Evolutionary conservation across 2,888 invertebrate genomes (phyloP), one percentile per base, ranked within the genome.

Genomic region (Chymomyza fuscimana): DNA sequence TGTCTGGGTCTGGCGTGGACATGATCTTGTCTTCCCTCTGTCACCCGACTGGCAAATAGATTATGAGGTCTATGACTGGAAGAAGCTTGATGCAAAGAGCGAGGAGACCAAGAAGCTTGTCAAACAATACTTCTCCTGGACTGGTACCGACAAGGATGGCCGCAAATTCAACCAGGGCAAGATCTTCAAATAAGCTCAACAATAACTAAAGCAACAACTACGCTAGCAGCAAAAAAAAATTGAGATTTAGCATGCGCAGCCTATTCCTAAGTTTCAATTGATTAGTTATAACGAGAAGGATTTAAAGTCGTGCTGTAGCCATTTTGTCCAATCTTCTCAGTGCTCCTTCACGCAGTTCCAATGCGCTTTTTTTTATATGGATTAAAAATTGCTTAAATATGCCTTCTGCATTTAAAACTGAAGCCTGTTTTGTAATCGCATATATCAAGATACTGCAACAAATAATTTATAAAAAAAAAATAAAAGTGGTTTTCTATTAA

Each of bases 131-230:
- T 96, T 99, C 92, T 94, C 96, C 58, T 98, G 98, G 98, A 93
- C 94, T 83, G 98, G 98, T 75, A 92, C 93, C 22, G 97, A 99
- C 92, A 96, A 96, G 91, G 92, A 94, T 65, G 99, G 98, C 72
- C 96, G 98, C 91, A 94, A 95, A 91, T 98, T 99, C 94, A 98
- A 98, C 93, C 98, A 99, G 94, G 99, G 99, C 92, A 99, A 99
- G 94, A 96, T 99, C 93, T 99, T 99, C 94, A 99, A 99, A 94
- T 99, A 95, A 94, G 90, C 69, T 10, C 16, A 76, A 65, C 52
- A 50, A 22, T 25, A 4, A 40, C 59, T 50, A 40, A 63, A 52
- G 56, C 50, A 63, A 16, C 50, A 61, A 63, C 64, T 67, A 62
- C 16, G 2, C 1, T 2, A 40, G 40, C 40, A 40, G 10, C 5